Evolutionary conservation across 2,797 vertebrate genomes (phyloP).

Genomic region (Amphiprion clarkii): DNA sequence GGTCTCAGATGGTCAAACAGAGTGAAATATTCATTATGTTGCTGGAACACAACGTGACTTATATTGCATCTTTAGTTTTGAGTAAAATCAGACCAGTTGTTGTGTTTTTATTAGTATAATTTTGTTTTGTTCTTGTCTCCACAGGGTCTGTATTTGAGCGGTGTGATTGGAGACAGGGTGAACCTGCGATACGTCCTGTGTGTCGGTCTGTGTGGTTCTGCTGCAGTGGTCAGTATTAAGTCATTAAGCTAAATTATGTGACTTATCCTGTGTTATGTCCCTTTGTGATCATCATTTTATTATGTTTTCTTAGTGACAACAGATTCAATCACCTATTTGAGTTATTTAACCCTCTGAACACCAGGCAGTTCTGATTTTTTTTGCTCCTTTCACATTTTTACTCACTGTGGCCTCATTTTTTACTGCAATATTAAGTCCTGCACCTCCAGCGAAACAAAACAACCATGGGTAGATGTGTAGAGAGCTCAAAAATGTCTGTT

Average conservation of each 20-base stretch:
- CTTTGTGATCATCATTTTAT: not conserved
- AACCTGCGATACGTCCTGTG: constrained; percentile 95
- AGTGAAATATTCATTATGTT: too few relatives aligned
- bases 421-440: too few relatives aligned
- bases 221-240: constrained; percentile 89
- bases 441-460: too few relatives aligned
- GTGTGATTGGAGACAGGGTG: constrained; percentile 92
- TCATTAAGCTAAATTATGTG: not conserved
- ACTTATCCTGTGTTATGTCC: not conserved
- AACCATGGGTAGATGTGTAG: too few relatives aligned
- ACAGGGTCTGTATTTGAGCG: constrained; percentile 96
- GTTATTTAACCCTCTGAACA: too few relatives aligned
- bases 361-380: too few relatives aligned
- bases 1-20: not conserved
- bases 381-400: too few relatives aligned
- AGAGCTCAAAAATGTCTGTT: too few relatives aligned
- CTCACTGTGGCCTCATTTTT: too few relatives aligned
- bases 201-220: constrained; percentile 95
- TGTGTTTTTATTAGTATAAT: not conserved
- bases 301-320: too few relatives aligned
- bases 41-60: too few relatives aligned
- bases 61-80: not conserved
- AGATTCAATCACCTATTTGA: too few relatives aligned
- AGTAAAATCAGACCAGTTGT: not conserved
- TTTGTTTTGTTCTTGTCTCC: not conserved